Base-by-base conservation (phyloP, 2,797 vertebrate species). In the Amblyopsis hoosieri region DNA sequence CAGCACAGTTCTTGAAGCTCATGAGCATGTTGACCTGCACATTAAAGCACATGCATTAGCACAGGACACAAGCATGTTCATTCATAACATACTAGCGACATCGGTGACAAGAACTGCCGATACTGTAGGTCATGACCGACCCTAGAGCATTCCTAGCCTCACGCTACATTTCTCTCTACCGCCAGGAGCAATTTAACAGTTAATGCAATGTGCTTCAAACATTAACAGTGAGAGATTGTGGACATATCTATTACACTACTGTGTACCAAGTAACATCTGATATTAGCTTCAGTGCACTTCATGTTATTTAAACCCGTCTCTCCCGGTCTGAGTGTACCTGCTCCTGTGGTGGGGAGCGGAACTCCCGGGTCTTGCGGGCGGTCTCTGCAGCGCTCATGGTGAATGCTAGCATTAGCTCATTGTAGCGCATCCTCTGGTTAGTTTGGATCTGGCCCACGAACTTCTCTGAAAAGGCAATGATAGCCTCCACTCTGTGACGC, bases 341-440 rank as follows among this genome's bases (percentile, higher is more conserved):
- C 56, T 98, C 96, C 79, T 99, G 97, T 0, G 96, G 96, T 0
- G 97, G 97, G 0, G 96, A 97, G 37, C 97, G 93, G 87, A 98
- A 99, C 83, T 99, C 96, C 0, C 96, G 90, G 0, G 97, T 98
- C 45, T 97, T 93, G 37, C 96, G 91, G 3, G 96, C 96, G 0
- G 97, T 98, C 90, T 98, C 97, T 0, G 96, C 96, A 0, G 96
- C 97, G 0, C 90, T 90, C 97, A 99, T 99, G 64, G 93, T 95
- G 81, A 97, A 94, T 0, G 94, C 94, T 80, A 87, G 82, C 94
- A 98, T 97, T 0, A 99, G 94, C 8, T 89, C 93, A 4, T 85
- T 90, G 48, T 98, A 99, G 50, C 96, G 95, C 5, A 84, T 83
- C 31, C 93, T 92, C 89, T 99, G 97, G 84, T 98, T 95, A 31